Evolutionary conservation across 2,113 vertebrate species (phyloP), one percentile per base, ranked within the genome.

Genomic region (Dicrurus megarhynchus): DNA sequence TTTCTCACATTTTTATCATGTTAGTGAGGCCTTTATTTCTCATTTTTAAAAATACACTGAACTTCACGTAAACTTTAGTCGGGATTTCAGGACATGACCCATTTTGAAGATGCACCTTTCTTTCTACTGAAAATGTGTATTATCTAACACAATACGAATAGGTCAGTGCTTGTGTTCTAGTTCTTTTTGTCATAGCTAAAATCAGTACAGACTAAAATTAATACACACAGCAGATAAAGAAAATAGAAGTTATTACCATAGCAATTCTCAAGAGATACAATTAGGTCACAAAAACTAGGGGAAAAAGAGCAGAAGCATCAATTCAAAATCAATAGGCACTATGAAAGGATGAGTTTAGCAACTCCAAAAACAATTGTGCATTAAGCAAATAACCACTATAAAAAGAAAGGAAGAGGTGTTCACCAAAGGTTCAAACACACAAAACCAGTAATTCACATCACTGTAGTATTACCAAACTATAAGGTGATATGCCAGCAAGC

Each of bases 131-230:
- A 78, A 52, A 78, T 61, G 16, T 70, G 11, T 39, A 57, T 90
- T 96, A 96, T 30, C 90, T 96, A 95, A 96, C 41, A 55, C 50
- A 95, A 95, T 53, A 94, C 76, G 96, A 95, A 90, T 91, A 93
- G 90, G 93, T 93, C 93, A 92, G 32, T 68, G 68, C 92, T 81
- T 80, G 76, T 89, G 93, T 92, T 94, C 93, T 75, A 95, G 95
- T 96, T 96, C 83, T 90, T 78, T 90, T 75, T 84, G 73, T 75
- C 87, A 93, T 15, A 96, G 70, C 49, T 65, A 92, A 96, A 96
- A 96, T 70, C 86, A 96, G 96, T 84, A 64, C 90, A 89, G 69
- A 86, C 95, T 95, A 96, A 96, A 97, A 95, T 97, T 96, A 97
- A 94, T 92, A 92, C 27, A 94, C 10, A 83, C 3, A 63, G 76